Evolutionary conservation across 2,888 invertebrate genomes (phyloP).

Genomic region (Lithophane socia): DNA sequence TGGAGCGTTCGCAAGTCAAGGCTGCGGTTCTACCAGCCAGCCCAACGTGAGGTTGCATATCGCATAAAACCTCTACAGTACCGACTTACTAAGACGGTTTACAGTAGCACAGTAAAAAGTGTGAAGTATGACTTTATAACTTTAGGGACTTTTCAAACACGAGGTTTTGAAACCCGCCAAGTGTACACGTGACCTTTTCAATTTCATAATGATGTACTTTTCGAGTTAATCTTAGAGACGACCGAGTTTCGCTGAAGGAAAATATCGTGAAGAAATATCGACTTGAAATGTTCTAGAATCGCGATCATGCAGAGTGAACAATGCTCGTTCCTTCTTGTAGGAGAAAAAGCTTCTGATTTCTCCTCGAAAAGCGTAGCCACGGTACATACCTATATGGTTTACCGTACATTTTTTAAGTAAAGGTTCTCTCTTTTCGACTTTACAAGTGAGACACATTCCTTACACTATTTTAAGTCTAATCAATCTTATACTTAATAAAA

Average conservation of each 20-base stretch:
- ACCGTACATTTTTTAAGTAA: neutral
- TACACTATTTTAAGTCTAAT: neutral
- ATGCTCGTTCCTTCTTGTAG: neutral
- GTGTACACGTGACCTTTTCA: conserved; percentile 32
- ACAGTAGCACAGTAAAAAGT: conserved; percentile 1
- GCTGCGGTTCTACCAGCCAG: no score
- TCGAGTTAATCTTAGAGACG: conserved; percentile 19
- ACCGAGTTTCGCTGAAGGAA: neutral
- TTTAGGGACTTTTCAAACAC: conserved; percentile 36
- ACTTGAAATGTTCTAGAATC: conserved; percentile 9
- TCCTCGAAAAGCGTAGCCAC: neutral
- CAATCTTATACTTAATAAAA: neutral
- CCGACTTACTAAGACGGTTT: neutral
- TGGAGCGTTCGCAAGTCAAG: no score
- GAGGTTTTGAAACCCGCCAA: conserved; percentile 29
- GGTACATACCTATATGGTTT: no score
- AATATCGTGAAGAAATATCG: neutral
- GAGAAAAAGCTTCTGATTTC: neutral
- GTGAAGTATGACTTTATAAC: conserved; percentile 17
- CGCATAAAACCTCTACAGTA: no score
- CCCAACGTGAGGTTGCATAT: no score
- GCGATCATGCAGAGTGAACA: neutral
- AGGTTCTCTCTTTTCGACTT: neutral
- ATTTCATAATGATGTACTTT: conserved; percentile 33
- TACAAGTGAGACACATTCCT: neutral